Evolutionary conservation across 1,140 invertebrate genomes (phyloP), one percentile per base, ranked within the genome.

Genomic region (Argopecten irradians): DNA sequence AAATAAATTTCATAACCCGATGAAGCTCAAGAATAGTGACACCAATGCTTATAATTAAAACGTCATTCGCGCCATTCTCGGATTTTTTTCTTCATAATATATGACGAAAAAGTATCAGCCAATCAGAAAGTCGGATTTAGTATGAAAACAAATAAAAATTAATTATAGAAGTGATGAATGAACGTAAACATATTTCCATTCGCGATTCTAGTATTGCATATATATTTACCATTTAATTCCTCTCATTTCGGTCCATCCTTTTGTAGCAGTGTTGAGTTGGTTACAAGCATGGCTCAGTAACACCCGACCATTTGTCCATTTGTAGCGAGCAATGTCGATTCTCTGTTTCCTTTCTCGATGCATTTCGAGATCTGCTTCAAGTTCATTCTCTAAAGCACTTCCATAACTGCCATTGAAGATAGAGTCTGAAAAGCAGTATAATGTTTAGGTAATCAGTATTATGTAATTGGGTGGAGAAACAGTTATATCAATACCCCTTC

Each of bases 401-500:
- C 96, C 96, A 91, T 96, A 96, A 55, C 95, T 93, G 0, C 96
- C 96, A 34, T 95, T 96, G 92, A 96, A 96, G 82, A 97, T 95
- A 34, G 93, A 92, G 86, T 95, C 96, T 96, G 91, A 33, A 91
- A 90, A 87, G 84, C 41, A 86, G 46, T 84, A 46, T n/a, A n/a
- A n/a, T n/a, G n/a, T n/a, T n/a, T n/a, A n/a, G n/a, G n/a, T n/a
- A n/a, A n/a, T n/a, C n/a, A n/a, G n/a, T n/a, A n/a, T n/a, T n/a
- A n/a, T n/a, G n/a, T n/a, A n/a, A n/a, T n/a, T n/a, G n/a, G n/a
- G n/a, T n/a, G n/a, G n/a, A n/a, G n/a, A n/a, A n/a, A n/a, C n/a
- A n/a, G n/a, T n/a, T n/a, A n/a, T n/a, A n/a, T n/a, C n/a, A n/a
- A n/a, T n/a, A n/a, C n/a, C n/a, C n/a, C n/a, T n/a, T n/a, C n/a